A percentile compares a stretch with the other conserved stretches of the same genome.
Conservation (phyloP, 2,888 invertebrate genomes). For the Drepana falcataria region DNA sequence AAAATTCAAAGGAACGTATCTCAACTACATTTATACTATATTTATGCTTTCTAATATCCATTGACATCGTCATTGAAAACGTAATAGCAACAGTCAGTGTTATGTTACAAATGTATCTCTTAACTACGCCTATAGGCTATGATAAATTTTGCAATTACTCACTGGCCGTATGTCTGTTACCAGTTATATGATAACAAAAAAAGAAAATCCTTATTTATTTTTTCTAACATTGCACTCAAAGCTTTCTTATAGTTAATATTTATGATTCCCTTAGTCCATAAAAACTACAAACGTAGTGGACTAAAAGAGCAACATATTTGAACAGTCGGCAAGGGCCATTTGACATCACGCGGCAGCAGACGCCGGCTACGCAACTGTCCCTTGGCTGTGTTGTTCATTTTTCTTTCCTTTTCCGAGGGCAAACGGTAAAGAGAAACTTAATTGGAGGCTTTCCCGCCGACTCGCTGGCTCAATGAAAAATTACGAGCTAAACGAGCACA, state of each 20-base stretch:
- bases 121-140: too few species aligned
- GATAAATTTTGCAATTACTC: too few species aligned
- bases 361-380: conserved; percentile 50
- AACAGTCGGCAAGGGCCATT: conserved; percentile 40
- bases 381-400: conserved; percentile 68
- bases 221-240: too few species aligned
- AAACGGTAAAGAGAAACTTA: conserved; percentile 77
- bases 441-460: conserved; percentile 74
- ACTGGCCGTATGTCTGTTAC: too few species aligned
- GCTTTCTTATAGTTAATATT: neutral
- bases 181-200: too few species aligned
- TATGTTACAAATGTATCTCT: too few species aligned
- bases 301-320: conserved; percentile 23
- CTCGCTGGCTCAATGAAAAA: conserved; percentile 77
- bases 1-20: too few species aligned
- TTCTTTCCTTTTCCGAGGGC: conserved; percentile 62
- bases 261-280: neutral
- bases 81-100: too few species aligned
- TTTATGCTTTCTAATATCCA: too few species aligned
- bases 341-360: conserved; percentile 44
- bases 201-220: too few species aligned
- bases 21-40: too few species aligned
- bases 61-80: too few species aligned
- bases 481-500: conserved; percentile 76
- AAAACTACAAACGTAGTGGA: conserved; percentile 23